Percentiles rank a stretch among this genome's conserved stretches.
These are phyloP conservation scores for Centruroides vittatus DNA, from an alignment of 1,140 invertebrate genomes.

Conservation along the genomic window DNA sequence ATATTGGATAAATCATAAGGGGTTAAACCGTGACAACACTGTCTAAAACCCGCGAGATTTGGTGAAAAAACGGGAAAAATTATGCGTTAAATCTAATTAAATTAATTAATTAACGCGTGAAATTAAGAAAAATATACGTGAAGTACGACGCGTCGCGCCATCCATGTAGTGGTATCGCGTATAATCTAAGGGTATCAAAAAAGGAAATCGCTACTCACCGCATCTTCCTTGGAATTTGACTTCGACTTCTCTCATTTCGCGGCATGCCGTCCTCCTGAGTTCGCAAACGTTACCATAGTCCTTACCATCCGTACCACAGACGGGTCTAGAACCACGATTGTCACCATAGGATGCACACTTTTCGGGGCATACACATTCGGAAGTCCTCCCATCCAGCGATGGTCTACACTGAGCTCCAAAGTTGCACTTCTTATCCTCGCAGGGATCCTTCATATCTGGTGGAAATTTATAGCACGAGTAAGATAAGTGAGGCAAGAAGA, in stretches of 20 bases:
- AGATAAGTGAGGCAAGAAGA: no score
- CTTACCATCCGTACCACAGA: constrained; percentile 43
- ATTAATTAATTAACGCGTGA: no score
- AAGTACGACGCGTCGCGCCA: no score
- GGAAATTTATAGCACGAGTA: constrained; percentile 25
- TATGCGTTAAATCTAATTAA: no score
- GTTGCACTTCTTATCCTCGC: constrained; percentile 51
- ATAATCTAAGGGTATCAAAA: no score
- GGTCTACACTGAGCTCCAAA: constrained; percentile 58
- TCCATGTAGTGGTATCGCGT: no score
- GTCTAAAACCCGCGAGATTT: no score
- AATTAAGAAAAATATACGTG: no score
- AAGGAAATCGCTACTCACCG: constrained; percentile 42
- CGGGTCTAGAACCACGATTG: constrained; percentile 49
- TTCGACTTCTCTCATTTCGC: constrained; percentile 54
- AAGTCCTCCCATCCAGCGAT: constrained; percentile 50
- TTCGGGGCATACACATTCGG: constrained; percentile 53
- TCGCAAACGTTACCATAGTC: constrained; percentile 58
- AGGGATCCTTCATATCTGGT: constrained; percentile 60
- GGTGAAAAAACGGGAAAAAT: no score
- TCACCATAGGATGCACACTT: constrained; percentile 62
- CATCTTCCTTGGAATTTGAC: constrained; percentile 76
- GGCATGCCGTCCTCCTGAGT: constrained; percentile 56
- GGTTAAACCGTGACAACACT: no score
- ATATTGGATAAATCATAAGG: no score